phyloP scores from a whole-genome alignment of 2,113 vertebrate species.

The Setophaga petechia region DNA sequence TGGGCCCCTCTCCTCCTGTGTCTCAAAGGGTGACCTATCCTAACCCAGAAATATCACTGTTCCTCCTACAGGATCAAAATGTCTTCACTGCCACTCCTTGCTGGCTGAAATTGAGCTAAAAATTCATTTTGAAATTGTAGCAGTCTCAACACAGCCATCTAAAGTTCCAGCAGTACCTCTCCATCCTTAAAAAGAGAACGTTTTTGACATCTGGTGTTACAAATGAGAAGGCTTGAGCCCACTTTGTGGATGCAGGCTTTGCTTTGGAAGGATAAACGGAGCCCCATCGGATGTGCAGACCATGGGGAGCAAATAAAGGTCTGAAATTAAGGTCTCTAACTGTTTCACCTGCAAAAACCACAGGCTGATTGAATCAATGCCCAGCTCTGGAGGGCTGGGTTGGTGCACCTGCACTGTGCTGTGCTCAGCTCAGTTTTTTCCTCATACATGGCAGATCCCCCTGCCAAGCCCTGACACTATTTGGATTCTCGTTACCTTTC shows the following conservation, averaged over 20 bases:
- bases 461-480: background rate
- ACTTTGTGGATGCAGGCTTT: background rate
- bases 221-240: background rate
- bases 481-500: background rate
- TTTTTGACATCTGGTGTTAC: background rate
- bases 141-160: background rate
- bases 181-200: background rate
- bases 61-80: background rate
- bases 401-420: background rate
- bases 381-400: background rate
- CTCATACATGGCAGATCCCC: background rate
- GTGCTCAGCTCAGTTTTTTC: background rate
- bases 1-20: background rate
- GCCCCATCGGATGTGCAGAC: rapidly evolving
- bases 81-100: background rate
- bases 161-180: background rate
- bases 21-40: background rate
- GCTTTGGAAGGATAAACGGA: background rate
- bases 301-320: background rate
- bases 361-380: background rate
- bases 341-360: background rate
- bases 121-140: background rate
- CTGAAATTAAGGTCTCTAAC: background rate
- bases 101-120: background rate
- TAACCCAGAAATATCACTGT: background rate